Evolutionary conservation across 2,888 invertebrate genomes (phyloP).

Genomic region (Dermolepida albohirtum): DNA sequence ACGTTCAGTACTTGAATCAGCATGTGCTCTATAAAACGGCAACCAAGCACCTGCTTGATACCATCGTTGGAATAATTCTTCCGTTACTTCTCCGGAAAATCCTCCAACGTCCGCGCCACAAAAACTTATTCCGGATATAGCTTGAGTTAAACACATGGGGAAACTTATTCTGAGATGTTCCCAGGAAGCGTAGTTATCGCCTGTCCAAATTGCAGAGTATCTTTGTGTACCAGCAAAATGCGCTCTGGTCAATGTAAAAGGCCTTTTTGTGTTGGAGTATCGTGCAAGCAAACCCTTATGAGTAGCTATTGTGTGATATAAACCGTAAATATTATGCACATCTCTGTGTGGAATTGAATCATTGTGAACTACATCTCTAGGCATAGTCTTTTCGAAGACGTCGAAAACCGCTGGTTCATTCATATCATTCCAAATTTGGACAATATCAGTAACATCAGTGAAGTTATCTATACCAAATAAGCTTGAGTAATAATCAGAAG

Average conservation of each 20-base stretch:
- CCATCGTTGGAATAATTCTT: conserved; percentile 90
- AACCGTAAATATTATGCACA: conserved; percentile 93
- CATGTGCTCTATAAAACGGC: conserved; percentile 95
- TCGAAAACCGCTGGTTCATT: conserved; percentile 99
- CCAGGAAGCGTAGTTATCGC: conserved; percentile 95
- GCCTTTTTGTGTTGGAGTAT: conserved; percentile 76
- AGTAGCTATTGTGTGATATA: conserved; percentile 72
- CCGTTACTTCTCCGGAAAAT: conserved; percentile 89
- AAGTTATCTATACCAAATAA: conserved; percentile 66
- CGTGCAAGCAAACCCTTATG: conserved; percentile 71
- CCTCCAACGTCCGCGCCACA: conserved; percentile 95
- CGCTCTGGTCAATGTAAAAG: conserved; percentile 89
- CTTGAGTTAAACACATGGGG: conserved; percentile 90
- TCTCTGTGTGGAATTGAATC: conserved; percentile 87
- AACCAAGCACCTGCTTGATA: conserved; percentile 88
- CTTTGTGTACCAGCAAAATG: conserved; percentile 92
- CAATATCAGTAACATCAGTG: conserved; percentile 79
- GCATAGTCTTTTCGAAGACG: conserved; percentile 96
- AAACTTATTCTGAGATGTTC: conserved; percentile 83
- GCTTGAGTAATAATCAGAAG: conserved; percentile 82
- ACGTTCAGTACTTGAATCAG: conserved; percentile 92
- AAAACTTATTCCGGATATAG: conserved; percentile 86
- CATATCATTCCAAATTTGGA: conserved; percentile 99
- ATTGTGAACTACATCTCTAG: conserved; percentile 67
- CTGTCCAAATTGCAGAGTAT: conserved; percentile 93